Percentiles rank a stretch among this genome's conserved stretches.
phyloP scores from a whole-genome alignment of 2,888 invertebrate genomes.

The Metellina segmentata region DNA sequence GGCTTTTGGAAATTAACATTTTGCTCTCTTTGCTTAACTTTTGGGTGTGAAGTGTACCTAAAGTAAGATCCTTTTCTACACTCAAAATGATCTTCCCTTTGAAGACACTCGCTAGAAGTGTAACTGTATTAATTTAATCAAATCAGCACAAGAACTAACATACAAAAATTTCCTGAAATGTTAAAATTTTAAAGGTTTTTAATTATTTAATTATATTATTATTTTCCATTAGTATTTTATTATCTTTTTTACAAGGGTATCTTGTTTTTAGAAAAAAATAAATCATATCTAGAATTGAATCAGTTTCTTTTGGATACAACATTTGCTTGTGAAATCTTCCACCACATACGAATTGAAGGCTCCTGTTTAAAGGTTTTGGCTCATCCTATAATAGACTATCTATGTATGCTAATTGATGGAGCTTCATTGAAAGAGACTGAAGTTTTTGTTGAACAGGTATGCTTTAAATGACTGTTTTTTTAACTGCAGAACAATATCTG shows the following conservation, averaged over 20 bases:
- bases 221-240: background rate
- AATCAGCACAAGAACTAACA: too few species aligned
- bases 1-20: too few species aligned
- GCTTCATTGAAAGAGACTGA: constrained; percentile 65
- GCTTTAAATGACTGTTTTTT: background rate
- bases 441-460: constrained; percentile 66
- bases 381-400: constrained; percentile 51
- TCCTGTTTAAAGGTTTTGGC: constrained; percentile 38
- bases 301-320: constrained; percentile 57
- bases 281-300: constrained; percentile 39
- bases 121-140: too few species aligned
- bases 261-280: constrained; percentile 57
- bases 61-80: too few species aligned
- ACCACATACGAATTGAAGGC: constrained; percentile 56
- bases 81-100: too few species aligned
- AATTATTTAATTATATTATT: background rate
- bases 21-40: too few species aligned
- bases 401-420: constrained; percentile 65
- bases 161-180: too few species aligned
- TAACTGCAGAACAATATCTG: too few species aligned
- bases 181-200: too few species aligned
- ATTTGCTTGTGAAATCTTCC: constrained; percentile 61
- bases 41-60: too few species aligned
- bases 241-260: background rate
- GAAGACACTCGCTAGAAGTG: too few species aligned